phyloP scores from a whole-genome alignment of 2,797 vertebrate species.

The Psittacula echo region DNA sequence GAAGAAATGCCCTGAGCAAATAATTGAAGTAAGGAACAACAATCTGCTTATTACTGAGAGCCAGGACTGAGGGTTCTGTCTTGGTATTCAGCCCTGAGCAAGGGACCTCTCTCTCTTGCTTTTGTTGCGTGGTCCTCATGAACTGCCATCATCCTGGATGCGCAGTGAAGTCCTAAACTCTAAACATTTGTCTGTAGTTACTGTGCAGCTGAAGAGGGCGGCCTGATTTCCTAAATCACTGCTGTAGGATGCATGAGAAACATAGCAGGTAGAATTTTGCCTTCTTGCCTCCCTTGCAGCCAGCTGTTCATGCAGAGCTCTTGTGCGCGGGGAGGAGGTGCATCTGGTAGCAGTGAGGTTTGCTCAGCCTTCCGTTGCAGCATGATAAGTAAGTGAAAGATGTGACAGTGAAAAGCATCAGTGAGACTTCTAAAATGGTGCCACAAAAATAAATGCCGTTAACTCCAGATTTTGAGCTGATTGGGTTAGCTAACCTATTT shows the following conservation, averaged over 20 bases:
- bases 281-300: background rate
- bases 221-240: background rate
- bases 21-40: background rate
- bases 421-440: background rate
- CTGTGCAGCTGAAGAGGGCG: background rate
- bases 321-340: accelerated
- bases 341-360: background rate
- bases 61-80: background rate
- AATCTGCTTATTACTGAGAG: background rate
- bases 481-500: background rate
- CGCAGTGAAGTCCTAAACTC: background rate
- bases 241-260: background rate
- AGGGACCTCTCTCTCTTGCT: background rate
- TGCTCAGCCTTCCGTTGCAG: background rate
- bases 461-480: background rate
- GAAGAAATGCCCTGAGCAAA: accelerated
- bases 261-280: background rate
- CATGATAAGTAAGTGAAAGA: background rate
- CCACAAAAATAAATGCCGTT: background rate
- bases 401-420: background rate
- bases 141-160: background rate
- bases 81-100: background rate
- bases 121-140: background rate
- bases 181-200: background rate
- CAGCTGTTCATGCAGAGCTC: accelerated